Evolutionary conservation across 1,140 invertebrate genomes (phyloP).

Genomic region (Lepidurus apus): DNA sequence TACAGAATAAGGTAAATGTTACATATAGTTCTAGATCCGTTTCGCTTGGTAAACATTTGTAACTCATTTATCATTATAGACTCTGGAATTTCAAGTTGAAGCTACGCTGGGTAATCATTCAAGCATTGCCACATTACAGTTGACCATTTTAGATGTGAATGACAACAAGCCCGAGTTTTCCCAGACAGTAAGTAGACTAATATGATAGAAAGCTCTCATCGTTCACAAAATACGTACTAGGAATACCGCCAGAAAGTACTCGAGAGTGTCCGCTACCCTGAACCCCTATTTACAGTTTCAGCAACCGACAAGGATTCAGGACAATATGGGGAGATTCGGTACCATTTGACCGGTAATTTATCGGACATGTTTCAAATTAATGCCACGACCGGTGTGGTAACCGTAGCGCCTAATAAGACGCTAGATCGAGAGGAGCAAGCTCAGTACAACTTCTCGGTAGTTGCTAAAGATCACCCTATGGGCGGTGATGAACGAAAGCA

Average conservation of each 20-base stretch:
- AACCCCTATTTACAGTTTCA: constrained; percentile 60
- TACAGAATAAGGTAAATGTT: constrained; percentile 53
- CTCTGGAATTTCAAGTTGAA: constrained; percentile 61
- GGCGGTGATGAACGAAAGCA: constrained; percentile 60
- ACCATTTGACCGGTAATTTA: constrained; percentile 63
- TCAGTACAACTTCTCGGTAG: constrained; percentile 59
- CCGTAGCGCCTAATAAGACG: constrained; percentile 59
- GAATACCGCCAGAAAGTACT: constrained; percentile 62
- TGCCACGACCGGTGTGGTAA: constrained; percentile 40
- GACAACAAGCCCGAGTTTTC: constrained; percentile 71
- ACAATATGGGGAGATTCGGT: constrained; percentile 60
- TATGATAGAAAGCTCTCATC: constrained; percentile 29
- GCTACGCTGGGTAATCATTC: constrained; percentile 59
- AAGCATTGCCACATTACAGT: constrained; percentile 59
- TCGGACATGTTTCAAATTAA: constrained; percentile 65
- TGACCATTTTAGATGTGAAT: constrained; percentile 68
- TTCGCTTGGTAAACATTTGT: no score
- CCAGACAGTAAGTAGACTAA: constrained; percentile 48
- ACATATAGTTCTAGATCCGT: neutral
- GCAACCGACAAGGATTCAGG: constrained; percentile 66
- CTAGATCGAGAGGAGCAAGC: constrained; percentile 70
- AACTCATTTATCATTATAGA: constrained; percentile 45
- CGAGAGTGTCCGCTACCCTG: constrained; percentile 63
- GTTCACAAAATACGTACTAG: constrained; percentile 39
- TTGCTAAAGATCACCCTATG: constrained; percentile 64